Percentiles rank a stretch among this genome's conserved stretches.
Conservation (phyloP, 2,888 invertebrate genomes). For the Papilio protenor region DNA sequence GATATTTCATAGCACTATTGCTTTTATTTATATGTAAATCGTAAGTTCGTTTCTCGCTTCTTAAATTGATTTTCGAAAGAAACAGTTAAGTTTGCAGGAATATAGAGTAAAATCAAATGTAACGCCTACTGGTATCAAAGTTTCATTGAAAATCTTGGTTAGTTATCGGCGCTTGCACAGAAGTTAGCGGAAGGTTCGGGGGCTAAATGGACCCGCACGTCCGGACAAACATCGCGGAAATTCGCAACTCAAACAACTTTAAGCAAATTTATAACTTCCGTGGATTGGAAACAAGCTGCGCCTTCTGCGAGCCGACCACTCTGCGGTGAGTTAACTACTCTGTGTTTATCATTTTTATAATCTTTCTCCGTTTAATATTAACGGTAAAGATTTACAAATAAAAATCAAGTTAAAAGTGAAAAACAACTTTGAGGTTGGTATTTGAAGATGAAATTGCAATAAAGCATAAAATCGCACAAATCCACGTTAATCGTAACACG, state of each 20-base stretch:
- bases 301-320: slow-evolving; percentile 45
- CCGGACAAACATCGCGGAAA: slow-evolving; percentile 80
- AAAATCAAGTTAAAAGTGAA: neutral
- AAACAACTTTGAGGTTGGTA: neutral
- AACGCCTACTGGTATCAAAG: slow-evolving; percentile 52
- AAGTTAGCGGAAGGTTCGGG: slow-evolving; percentile 77
- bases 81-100: slow-evolving; percentile 19
- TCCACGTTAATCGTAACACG: slow-evolving; percentile 1
- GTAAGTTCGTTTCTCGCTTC: neutral
- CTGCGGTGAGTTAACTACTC: slow-evolving; percentile 17
- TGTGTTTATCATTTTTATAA: neutral
- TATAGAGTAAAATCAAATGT: slow-evolving; percentile 43
- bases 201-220: slow-evolving; percentile 80
- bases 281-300: slow-evolving; percentile 68
- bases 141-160: slow-evolving; percentile 64
- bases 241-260: slow-evolving; percentile 81
- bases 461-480: neutral
- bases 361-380: neutral
- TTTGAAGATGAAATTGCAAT: neutral
- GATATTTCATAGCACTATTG: neutral
- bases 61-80: slow-evolving; percentile 9
- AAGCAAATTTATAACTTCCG: slow-evolving; percentile 81
- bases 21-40: neutral
- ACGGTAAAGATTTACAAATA: neutral
- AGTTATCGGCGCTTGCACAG: slow-evolving; percentile 64